These are phyloP conservation scores for Nettapus auritus DNA, from an alignment of 2,113 vertebrate species.

Conservation along the genomic window DNA sequence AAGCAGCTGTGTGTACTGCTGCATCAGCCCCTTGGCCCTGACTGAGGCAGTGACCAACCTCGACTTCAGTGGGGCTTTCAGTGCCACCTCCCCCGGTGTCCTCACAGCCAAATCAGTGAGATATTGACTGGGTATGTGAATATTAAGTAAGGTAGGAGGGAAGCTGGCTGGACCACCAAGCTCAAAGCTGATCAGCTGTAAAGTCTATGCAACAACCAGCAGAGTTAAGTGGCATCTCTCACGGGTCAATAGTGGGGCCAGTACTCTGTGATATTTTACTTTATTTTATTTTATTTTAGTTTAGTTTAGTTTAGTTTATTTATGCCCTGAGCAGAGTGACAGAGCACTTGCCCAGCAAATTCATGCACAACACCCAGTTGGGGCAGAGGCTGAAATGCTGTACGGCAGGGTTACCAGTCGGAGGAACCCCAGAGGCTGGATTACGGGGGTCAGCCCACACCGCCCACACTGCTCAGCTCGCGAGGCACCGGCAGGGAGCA, in stretches of 20 bases:
- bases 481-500: constrained; percentile 36
- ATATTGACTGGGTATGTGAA: not conserved
- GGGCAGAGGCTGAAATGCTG: not conserved
- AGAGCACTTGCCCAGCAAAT: not conserved
- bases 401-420: not conserved
- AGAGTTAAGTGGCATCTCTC: not conserved
- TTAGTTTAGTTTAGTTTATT: not conserved
- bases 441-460: not conserved
- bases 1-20: not conserved
- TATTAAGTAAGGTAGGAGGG: not conserved
- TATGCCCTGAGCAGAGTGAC: not conserved
- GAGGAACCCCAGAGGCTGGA: not conserved
- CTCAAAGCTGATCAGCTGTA: not conserved
- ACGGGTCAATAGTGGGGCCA: not conserved
- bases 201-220: not conserved
- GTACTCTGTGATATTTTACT: not conserved
- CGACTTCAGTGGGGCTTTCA: not conserved
- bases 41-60: not conserved
- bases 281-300: too few relatives aligned
- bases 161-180: not conserved
- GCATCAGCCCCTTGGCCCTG: not conserved
- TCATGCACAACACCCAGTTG: not conserved
- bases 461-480: not conserved
- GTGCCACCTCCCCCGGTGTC: not conserved
- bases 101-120: not conserved